phyloP scores from a whole-genome alignment of 2,113 vertebrate species.

The Taxidea taxus region DNA sequence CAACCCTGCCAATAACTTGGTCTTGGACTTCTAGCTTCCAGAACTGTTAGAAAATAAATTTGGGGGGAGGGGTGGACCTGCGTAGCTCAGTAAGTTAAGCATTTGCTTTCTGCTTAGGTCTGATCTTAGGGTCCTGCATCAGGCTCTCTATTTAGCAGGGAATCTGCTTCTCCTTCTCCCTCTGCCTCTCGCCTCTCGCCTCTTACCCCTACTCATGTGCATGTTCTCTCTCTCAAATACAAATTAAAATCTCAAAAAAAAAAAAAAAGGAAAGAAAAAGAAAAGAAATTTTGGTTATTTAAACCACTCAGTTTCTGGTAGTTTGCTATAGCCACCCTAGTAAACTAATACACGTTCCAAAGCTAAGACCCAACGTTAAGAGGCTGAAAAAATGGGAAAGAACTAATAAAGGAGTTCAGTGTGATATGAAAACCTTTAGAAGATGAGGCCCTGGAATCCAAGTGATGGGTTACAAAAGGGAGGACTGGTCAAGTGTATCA shows the following conservation, averaged over 20 bases:
- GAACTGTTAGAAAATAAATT: not conserved
- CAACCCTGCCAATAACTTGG: not conserved
- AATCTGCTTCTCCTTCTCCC: not conserved
- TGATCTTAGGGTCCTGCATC: not conserved
- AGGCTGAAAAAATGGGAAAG: not conserved
- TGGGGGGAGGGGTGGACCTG: not conserved
- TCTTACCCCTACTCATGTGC: not conserved
- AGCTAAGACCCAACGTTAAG: not conserved
- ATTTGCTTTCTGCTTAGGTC: not conserved
- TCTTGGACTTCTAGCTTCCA: not conserved
- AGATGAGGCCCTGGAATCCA: not conserved
- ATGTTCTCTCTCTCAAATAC: not conserved
- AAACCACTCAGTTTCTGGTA: not conserved
- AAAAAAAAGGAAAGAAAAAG: not conserved
- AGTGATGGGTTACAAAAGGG: not conserved
- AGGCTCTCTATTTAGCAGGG: not conserved
- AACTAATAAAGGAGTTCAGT: not conserved
- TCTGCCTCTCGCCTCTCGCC: not conserved
- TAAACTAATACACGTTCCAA: not conserved
- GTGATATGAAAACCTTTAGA: not conserved
- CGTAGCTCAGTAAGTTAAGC: not conserved
- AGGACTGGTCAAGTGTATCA: not conserved
- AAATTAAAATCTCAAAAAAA: not conserved
- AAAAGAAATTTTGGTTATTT: not conserved
- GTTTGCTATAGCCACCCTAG: not conserved